Percentiles rank a stretch among this genome's conserved stretches.
phyloP scores from a whole-genome alignment of 2,797 vertebrate species.

The Tapirus indicus region DNA sequence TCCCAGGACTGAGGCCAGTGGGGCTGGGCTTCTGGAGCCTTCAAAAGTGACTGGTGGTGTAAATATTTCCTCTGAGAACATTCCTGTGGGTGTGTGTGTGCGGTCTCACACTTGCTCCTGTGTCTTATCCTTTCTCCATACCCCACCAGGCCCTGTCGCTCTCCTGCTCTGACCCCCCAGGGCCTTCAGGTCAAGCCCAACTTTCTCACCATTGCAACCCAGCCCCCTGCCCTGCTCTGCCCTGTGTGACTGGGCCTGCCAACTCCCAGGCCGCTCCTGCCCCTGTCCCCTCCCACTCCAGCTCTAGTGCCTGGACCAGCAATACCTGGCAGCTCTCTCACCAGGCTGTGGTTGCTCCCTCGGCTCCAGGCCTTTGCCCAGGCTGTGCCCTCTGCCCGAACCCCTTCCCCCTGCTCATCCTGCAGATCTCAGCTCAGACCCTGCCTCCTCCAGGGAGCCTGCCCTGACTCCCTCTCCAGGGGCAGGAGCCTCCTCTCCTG shows the following conservation, averaged over 20 bases:
- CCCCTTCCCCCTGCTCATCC: background rate
- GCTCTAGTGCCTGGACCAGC: background rate
- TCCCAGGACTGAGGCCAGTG: background rate
- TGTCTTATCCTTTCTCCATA: background rate
- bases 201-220: background rate
- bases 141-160: background rate
- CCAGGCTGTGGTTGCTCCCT: background rate
- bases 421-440: background rate
- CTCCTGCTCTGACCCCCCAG: background rate
- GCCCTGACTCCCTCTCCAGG: background rate
- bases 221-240: background rate
- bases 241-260: background rate
- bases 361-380: background rate
- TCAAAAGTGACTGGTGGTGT: background rate
- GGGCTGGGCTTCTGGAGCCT: background rate
- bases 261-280: background rate
- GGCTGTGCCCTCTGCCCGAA: background rate
- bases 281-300: background rate
- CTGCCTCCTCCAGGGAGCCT: background rate
- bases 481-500: background rate
- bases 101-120: background rate
- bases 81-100: background rate
- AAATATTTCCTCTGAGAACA: background rate
- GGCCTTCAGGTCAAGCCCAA: background rate
- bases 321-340: background rate